phyloP scores from a whole-genome alignment of 1,140 invertebrate genomes.

The Drosophila watanabei region DNA sequence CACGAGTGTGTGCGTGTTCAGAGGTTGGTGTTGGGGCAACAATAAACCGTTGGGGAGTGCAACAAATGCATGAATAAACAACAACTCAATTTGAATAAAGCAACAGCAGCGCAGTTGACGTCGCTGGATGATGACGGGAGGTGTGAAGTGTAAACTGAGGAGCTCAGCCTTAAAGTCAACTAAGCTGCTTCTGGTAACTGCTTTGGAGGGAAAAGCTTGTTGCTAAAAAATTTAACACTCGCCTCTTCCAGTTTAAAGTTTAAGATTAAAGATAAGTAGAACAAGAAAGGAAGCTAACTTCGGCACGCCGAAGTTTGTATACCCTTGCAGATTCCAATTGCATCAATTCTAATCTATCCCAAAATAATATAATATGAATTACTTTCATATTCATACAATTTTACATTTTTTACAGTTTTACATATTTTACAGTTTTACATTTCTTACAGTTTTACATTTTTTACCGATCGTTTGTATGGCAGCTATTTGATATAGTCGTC shows the following conservation, averaged over 20 bases:
- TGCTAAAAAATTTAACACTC: neutral
- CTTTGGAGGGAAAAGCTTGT: neutral
- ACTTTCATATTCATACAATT: too few species aligned
- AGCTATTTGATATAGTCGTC: too few species aligned
- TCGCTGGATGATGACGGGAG: neutral
- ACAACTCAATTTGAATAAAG: conserved; percentile 80
- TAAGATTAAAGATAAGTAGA: neutral
- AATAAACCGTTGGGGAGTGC: conserved; percentile 70
- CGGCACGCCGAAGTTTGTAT: too few species aligned
- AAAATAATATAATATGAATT: too few species aligned
- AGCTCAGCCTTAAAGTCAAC: conserved; percentile 34
- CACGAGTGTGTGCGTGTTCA: neutral
- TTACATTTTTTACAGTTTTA: too few species aligned
- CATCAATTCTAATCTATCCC: too few species aligned
- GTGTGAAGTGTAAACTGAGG: conserved; percentile 16
- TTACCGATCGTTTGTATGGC: too few species aligned
- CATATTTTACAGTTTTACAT: too few species aligned
- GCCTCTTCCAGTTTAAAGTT: neutral
- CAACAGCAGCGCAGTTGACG: conserved; percentile 52
- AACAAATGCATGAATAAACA: conserved; percentile 84
- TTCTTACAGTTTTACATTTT: too few species aligned
- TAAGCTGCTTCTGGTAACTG: conserved; percentile 7
- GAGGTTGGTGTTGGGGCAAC: conserved; percentile 56
- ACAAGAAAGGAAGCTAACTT: too few species aligned
- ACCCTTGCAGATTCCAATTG: too few species aligned